Conservation (phyloP, 2,113 vertebrate species). For the Hippocampus comes region DNA sequence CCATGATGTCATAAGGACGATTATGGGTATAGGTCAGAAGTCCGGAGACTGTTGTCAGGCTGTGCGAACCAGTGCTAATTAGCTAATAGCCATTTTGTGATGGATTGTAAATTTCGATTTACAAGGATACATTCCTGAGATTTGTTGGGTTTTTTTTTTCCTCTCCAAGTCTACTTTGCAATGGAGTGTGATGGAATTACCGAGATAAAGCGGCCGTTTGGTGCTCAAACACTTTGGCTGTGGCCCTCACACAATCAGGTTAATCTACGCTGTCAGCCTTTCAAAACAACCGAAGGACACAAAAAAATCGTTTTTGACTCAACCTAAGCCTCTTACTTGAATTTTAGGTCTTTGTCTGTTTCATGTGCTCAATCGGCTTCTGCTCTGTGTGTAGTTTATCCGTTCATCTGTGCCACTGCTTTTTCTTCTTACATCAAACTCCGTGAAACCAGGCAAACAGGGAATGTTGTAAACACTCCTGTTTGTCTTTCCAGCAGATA, state of each 20-base stretch:
- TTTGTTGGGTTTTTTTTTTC: neutral
- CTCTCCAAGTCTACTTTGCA: neutral
- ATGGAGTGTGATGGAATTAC: constrained; percentile 13
- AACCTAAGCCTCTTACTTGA: constrained; percentile 64
- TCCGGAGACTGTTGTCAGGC: neutral
- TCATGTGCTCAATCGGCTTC: constrained; percentile 25
- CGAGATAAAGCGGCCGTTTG: constrained; percentile 42
- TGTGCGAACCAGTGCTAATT: neutral
- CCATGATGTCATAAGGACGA: neutral
- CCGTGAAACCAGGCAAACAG: constrained; percentile 19
- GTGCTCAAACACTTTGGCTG: constrained; percentile 44
- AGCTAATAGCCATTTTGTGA: neutral
- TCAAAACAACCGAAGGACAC: constrained; percentile 52
- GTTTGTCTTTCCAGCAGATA: constrained; percentile 17
- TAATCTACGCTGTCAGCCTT: constrained; percentile 65
- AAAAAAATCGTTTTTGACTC: constrained; percentile 41
- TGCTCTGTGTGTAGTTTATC: constrained; percentile 32
- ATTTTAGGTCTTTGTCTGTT: constrained; percentile 48
- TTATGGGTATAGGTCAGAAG: neutral
- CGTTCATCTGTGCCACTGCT: constrained; percentile 33
- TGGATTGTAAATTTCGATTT: neutral
- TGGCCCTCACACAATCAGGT: constrained; percentile 54
- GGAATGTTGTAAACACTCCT: constrained; percentile 12
- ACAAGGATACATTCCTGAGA: neutral
- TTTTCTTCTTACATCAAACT: constrained; percentile 16